These are phyloP conservation scores for Ennomos fuscantarius DNA, from an alignment of 2,888 invertebrate species.

Conservation along the genomic window DNA sequence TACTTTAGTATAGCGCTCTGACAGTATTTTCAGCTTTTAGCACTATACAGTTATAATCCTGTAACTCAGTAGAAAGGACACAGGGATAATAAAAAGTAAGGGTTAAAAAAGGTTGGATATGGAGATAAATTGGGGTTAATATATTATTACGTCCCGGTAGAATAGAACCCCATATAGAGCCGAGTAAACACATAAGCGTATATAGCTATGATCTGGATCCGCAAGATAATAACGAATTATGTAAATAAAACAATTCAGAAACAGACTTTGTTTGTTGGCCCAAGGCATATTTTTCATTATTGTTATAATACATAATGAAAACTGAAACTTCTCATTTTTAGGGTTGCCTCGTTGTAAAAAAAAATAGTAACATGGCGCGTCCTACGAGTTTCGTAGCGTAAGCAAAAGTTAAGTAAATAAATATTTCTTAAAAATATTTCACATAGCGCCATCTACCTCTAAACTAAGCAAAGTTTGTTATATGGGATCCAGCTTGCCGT, in stretches of 20 bases:
- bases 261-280: too few relatives aligned
- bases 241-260: slow-evolving; percentile 1
- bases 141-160: slow-evolving; percentile 63
- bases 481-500: too few relatives aligned
- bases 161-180: slow-evolving; percentile 54
- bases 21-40: slow-evolving; percentile 4
- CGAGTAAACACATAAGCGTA: slow-evolving; percentile 59
- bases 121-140: slow-evolving; percentile 73
- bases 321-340: too few relatives aligned
- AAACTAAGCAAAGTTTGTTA: too few relatives aligned
- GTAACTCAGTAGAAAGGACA: slow-evolving; percentile 2
- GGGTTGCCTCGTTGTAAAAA: too few relatives aligned
- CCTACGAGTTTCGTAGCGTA: too few relatives aligned
- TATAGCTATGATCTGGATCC: slow-evolving; percentile 8
- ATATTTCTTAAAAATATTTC: too few relatives aligned
- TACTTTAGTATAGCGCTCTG: slow-evolving; percentile 6
- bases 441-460: too few relatives aligned
- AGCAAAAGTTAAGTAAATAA: too few relatives aligned
- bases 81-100: slow-evolving; percentile 47
- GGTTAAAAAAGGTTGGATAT: slow-evolving; percentile 61
- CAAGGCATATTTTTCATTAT: too few relatives aligned
- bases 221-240: slow-evolving; percentile 7
- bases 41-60: slow-evolving; percentile 10
- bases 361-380: too few relatives aligned
- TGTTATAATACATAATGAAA: too few relatives aligned